Percentiles rank a stretch among this genome's conserved stretches.
These are phyloP conservation scores for Tetragonula carbonaria DNA, from an alignment of 2,888 invertebrate genomes.

Conservation along the genomic window DNA sequence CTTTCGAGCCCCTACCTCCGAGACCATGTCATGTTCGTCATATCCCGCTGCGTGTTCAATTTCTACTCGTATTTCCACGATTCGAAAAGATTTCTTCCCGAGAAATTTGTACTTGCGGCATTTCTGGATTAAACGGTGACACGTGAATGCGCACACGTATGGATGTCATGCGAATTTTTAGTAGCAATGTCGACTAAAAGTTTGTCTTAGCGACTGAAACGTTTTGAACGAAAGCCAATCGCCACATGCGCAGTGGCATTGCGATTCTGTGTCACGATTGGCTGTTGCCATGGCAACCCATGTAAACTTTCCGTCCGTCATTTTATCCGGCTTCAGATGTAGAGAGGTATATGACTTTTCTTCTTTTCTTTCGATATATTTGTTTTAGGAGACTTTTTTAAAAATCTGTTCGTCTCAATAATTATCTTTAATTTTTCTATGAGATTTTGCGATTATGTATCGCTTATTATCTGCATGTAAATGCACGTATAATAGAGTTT, in stretches of 20 bases:
- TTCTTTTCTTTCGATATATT: not conserved
- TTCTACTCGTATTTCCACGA: not conserved
- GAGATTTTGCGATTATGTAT: too few relatives aligned
- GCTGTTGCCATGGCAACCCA: conserved; percentile 54
- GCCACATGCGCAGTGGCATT: conserved; percentile 35
- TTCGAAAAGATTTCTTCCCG: not conserved
- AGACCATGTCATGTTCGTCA: conserved; percentile 35
- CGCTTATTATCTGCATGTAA: not conserved
- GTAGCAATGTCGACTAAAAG: conserved; percentile 1
- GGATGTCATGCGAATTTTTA: conserved; percentile 33
- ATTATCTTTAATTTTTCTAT: not conserved
- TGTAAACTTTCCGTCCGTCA: conserved; percentile 54
- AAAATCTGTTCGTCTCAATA: not conserved
- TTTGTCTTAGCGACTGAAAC: not conserved
- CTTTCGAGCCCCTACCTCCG: conserved; percentile 32
- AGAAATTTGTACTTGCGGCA: not conserved
- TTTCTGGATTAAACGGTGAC: not conserved
- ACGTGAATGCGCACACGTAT: not conserved
- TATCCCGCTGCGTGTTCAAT: conserved; percentile 7
- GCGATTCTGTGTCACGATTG: conserved; percentile 33
- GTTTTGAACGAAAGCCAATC: conserved; percentile 39
- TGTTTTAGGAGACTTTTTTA: too few relatives aligned
- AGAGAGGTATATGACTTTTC: not conserved
- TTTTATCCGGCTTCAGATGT: conserved; percentile 53
- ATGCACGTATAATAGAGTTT: not conserved